Evolutionary conservation across 2,888 invertebrate genomes (phyloP).

Genomic region (Rugalucina vietnamica): DNA sequence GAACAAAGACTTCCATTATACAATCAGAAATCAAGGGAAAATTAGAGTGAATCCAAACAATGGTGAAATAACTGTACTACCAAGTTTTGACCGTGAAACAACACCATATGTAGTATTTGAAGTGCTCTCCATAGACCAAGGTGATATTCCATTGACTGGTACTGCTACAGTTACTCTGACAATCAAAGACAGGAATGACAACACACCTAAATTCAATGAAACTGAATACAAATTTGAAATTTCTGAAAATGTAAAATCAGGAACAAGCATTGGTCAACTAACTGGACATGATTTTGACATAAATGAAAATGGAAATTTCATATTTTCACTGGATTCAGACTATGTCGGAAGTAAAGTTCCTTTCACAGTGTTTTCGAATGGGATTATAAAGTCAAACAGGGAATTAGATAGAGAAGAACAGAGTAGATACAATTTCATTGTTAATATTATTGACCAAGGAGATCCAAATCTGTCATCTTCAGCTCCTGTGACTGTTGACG

Average conservation of each 20-base stretch:
- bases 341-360: slow-evolving; percentile 52
- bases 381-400: slow-evolving; percentile 64
- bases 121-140: slow-evolving; percentile 61
- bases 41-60: slow-evolving; percentile 42
- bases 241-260: slow-evolving; percentile 60
- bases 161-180: slow-evolving; percentile 64
- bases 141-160: slow-evolving; percentile 60
- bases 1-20: slow-evolving; percentile 62
- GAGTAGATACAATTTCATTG: slow-evolving; percentile 63
- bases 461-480: slow-evolving; percentile 58
- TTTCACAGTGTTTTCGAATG: slow-evolving; percentile 67
- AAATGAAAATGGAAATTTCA: slow-evolving; percentile 68
- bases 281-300: slow-evolving; percentile 64
- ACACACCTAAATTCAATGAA: slow-evolving; percentile 59
- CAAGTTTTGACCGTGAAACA: slow-evolving; percentile 69
- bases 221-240: slow-evolving; percentile 50
- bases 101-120: slow-evolving; percentile 55
- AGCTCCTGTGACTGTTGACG: slow-evolving; percentile 61
- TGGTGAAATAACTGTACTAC: slow-evolving; percentile 67
- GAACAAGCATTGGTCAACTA: slow-evolving; percentile 53
- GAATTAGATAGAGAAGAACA: slow-evolving; percentile 69
- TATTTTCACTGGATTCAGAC: slow-evolving; percentile 49
- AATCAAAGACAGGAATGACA: slow-evolving; percentile 65
- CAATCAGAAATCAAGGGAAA: slow-evolving; percentile 45
- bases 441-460: slow-evolving; percentile 70